phyloP scores from a whole-genome alignment of 2,888 invertebrate genomes.

The Sphaeridia pumilis region DNA sequence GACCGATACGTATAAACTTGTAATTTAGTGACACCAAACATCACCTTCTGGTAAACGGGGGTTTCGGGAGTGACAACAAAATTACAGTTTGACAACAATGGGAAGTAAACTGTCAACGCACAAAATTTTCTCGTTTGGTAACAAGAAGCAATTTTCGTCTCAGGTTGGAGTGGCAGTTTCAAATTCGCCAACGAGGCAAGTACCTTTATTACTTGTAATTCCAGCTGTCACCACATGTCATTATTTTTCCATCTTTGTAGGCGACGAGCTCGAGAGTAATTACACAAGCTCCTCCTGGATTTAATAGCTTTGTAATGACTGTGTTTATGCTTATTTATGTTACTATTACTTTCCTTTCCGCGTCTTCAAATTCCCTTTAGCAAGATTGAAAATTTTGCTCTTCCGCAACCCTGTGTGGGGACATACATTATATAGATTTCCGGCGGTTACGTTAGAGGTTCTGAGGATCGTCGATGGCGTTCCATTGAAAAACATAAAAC shows the following conservation, averaged over 20 bases:
- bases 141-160: conserved; percentile 14
- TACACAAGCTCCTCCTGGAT: not conserved
- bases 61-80: not conserved
- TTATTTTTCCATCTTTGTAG: not conserved
- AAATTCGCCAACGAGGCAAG: conserved; percentile 8
- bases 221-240: not conserved
- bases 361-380: no score
- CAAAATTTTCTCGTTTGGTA: conserved; percentile 13
- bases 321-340: no score
- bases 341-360: no score
- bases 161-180: conserved; percentile 10
- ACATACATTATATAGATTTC: no score
- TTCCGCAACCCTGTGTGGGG: no score
- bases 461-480: no score
- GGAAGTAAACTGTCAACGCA: conserved; percentile 16
- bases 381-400: no score
- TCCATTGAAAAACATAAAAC: no score
- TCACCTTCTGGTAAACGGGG: no score
- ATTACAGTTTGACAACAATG: not conserved
- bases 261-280: not conserved
- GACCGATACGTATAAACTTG: not conserved
- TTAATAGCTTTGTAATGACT: no score
- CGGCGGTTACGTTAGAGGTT: no score
- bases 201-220: not conserved
- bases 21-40: not conserved